Evolutionary conservation across 2,888 invertebrate species (phyloP).

Genomic region (Pristionchus maxplancki): DNA sequence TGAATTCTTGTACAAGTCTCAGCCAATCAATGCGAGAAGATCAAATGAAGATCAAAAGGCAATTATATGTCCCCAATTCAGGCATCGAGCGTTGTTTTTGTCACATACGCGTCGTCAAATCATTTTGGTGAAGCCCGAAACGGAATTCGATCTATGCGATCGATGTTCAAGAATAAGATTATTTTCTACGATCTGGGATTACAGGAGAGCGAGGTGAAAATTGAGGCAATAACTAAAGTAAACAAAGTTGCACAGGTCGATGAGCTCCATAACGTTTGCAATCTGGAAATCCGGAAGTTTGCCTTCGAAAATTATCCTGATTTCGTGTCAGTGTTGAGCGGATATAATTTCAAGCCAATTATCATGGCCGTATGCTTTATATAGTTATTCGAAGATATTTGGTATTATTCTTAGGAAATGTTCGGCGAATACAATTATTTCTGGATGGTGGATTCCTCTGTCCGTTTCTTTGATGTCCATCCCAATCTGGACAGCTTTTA

Average conservation of each 20-base stretch:
- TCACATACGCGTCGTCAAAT: not conserved
- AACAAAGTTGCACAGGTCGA: conserved; percentile 2
- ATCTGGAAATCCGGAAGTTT: conserved; percentile 47
- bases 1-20: too few species aligned
- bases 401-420: conserved; percentile 1
- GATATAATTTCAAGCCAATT: conserved; percentile 51
- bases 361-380: conserved; percentile 41
- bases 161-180: not conserved
- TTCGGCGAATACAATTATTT: not conserved
- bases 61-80: not conserved
- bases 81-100: not conserved
- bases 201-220: not conserved
- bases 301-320: not conserved
- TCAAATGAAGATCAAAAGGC: too few species aligned
- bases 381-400: not conserved
- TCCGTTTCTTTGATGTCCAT: not conserved
- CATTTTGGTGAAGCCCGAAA: not conserved
- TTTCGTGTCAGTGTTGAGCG: not conserved
- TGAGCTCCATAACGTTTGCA: conserved; percentile 47
- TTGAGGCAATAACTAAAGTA: too few species aligned
- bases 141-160: not conserved
- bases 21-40: too few species aligned
- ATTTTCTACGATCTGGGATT: not conserved
- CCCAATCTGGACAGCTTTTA: not conserved
- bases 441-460: conserved; percentile 38